phyloP scores from a whole-genome alignment of 2,797 vertebrate species.

The Bryconaethiops microstoma region DNA sequence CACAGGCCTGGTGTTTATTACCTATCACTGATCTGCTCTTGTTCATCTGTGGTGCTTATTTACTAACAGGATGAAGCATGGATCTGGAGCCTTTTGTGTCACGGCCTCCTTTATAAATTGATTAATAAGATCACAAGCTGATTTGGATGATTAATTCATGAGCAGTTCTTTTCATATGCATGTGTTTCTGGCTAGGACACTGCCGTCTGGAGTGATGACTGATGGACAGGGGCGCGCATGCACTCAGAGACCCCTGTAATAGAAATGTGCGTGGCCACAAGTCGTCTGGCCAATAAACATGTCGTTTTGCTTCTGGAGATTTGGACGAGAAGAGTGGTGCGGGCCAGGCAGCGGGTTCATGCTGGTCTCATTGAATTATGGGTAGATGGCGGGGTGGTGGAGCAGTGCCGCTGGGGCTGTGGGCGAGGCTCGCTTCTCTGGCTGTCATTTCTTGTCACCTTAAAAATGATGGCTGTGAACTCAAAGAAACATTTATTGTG shows the following conservation, averaged over 20 bases:
- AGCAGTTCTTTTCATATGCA: constrained; percentile 23
- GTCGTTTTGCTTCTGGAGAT: constrained; percentile 40
- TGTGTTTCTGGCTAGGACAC: background rate
- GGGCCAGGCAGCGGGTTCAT: constrained; percentile 2
- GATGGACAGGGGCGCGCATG: background rate
- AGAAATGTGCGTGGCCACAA: constrained; percentile 42
- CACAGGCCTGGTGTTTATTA: background rate
- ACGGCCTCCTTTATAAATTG: background rate
- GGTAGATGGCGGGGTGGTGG: constrained; percentile 31
- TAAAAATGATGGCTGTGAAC: constrained; percentile 4
- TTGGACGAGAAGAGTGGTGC: constrained; percentile 18
- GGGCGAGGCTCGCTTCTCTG: background rate
- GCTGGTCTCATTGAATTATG: constrained; percentile 19
- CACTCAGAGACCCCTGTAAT: constrained; percentile 34
- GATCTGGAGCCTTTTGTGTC: background rate
- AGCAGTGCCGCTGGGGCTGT: constrained; percentile 18
- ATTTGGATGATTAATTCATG: constrained; percentile 35
- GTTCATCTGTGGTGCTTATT: background rate
- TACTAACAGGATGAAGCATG: background rate
- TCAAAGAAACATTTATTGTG: background rate
- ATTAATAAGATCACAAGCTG: constrained; percentile 1
- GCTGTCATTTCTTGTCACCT: constrained; percentile 18
- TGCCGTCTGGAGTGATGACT: constrained; percentile 2
- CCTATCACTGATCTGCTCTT: background rate
- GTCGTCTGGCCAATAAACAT: constrained; percentile 28